phyloP scores from a whole-genome alignment of 2,113 vertebrate genomes.

The Callaeas wilsoni region DNA sequence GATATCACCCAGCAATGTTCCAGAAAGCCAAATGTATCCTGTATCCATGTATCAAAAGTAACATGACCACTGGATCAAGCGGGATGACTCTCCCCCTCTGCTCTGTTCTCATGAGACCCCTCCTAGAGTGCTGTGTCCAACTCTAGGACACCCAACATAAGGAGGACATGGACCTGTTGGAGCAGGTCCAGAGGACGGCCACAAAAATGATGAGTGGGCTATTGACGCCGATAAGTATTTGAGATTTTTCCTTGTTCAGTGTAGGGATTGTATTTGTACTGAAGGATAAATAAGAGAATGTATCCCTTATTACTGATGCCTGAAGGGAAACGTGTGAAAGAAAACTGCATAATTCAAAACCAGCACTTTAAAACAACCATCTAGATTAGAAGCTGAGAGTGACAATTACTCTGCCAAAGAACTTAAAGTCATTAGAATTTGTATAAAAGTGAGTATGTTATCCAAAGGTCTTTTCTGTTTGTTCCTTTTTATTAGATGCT shows the following conservation, averaged over 20 bases:
- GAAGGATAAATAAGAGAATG: neutral
- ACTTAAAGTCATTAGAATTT: neutral
- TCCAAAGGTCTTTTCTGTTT: neutral
- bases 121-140: neutral
- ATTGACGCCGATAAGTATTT: neutral
- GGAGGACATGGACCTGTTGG: neutral
- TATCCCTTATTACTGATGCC: neutral
- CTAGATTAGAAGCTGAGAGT: neutral
- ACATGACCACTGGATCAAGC: fast-evolving
- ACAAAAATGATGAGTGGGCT: neutral
- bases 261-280: neutral
- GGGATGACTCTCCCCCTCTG: neutral
- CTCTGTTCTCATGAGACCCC: neutral
- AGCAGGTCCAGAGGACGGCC: neutral
- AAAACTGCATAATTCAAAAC: neutral
- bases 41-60: neutral
- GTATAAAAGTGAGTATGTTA: neutral
- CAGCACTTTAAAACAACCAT: neutral
- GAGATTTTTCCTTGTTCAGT: neutral
- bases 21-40: neutral
- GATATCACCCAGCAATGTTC: neutral
- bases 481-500: neutral
- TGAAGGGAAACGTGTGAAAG: neutral
- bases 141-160: neutral
- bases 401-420: neutral